Conservation (phyloP, 2,888 invertebrate species). For the Pterostichus niger region DNA sequence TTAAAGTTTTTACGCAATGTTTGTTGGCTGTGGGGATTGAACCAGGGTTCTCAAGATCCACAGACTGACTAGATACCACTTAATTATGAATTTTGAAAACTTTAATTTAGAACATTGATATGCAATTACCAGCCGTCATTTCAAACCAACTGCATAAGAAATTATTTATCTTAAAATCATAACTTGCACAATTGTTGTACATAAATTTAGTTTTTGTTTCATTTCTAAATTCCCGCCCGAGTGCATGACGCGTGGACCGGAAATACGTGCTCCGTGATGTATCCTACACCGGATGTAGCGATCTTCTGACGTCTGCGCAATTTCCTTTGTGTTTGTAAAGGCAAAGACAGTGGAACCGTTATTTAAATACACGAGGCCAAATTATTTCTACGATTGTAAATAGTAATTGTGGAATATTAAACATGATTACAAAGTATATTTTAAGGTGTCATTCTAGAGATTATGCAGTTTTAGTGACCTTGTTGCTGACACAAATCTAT, state of each 20-base stretch:
- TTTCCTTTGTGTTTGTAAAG: conserved; percentile 37
- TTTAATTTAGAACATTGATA: no score
- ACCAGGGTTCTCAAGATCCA: no score
- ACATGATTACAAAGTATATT: conserved; percentile 9
- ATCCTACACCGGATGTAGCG: conserved; percentile 60
- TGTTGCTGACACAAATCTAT: neutral
- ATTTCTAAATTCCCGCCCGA: conserved; percentile 1
- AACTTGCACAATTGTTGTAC: no score
- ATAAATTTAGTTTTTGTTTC: no score
- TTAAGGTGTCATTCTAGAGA: neutral
- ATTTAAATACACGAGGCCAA: conserved; percentile 33
- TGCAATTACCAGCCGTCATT: no score
- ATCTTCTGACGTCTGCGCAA: conserved; percentile 55
- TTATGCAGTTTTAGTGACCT: conserved; percentile 18
- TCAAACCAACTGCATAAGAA: no score
- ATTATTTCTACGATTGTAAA: neutral
- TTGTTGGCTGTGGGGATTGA: no score
- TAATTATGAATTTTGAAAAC: no score
- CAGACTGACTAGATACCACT: no score
- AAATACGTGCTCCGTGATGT: conserved; percentile 62
- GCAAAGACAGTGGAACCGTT: conserved; percentile 42
- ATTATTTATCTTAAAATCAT: no score
- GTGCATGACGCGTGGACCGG: conserved; percentile 35
- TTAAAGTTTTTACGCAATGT: no score
- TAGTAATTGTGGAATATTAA: conserved; percentile 25